These are phyloP conservation scores for Tetragonula clypearis DNA, from an alignment of 1,140 invertebrate species.

Conservation along the genomic window DNA sequence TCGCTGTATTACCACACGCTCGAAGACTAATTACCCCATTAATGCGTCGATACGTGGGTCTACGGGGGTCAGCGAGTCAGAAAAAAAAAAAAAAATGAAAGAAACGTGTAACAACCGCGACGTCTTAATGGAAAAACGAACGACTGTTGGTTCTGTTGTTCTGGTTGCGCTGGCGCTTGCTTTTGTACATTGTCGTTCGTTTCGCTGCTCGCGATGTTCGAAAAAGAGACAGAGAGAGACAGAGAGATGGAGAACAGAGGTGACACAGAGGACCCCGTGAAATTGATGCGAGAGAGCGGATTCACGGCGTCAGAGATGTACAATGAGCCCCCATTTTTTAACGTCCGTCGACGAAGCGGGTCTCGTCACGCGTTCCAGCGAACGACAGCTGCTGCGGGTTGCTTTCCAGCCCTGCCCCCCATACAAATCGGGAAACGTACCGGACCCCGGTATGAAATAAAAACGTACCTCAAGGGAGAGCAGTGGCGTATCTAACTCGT, in stretches of 20 bases:
- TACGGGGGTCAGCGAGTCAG: neutral
- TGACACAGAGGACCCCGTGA: constrained; percentile 31
- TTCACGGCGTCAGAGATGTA: constrained; percentile 39
- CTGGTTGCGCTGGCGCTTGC: constrained; percentile 20
- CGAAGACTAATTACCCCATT: constrained; percentile 3
- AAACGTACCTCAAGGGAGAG: constrained; percentile 3
- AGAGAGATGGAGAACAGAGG: neutral
- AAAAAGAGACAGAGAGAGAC: neutral
- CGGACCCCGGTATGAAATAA: constrained; percentile 28
- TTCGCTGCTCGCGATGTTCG: neutral
- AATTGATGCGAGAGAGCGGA: constrained; percentile 40
- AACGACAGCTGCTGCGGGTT: constrained; percentile 59
- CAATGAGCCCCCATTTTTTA: constrained; percentile 67
- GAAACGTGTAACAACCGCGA: neutral
- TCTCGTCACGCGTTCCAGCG: constrained; percentile 18
- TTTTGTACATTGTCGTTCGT: neutral
- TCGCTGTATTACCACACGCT: neutral
- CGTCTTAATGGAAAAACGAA: constrained; percentile 51
- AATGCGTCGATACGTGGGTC: constrained; percentile 1
- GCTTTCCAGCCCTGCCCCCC: constrained; percentile 30
- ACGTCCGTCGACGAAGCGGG: constrained; percentile 18
- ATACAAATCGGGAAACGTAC: constrained; percentile 53
- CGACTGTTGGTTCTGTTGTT: neutral
- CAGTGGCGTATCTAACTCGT: too few relatives aligned
- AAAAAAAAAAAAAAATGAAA: too few relatives aligned